Percentiles rank a stretch among this genome's conserved stretches.
Conservation (phyloP, 1,140 invertebrate genomes). For the Orchestia grillus region DNA sequence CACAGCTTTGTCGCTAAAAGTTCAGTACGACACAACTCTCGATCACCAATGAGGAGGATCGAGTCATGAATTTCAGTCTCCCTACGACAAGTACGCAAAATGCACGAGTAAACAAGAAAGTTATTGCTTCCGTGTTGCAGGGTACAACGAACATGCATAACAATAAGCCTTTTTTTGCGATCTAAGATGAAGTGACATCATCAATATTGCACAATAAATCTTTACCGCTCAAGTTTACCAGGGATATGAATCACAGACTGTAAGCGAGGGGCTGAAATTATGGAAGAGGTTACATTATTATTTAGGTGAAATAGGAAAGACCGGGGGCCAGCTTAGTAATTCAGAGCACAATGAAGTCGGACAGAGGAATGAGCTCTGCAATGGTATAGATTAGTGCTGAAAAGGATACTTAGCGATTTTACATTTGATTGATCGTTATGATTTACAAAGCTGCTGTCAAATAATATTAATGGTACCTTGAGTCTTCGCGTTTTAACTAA, state of each 20-base stretch:
- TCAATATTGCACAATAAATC: background rate
- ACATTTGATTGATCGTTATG: background rate
- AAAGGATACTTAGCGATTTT: background rate
- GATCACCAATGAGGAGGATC: background rate
- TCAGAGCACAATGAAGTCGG: background rate
- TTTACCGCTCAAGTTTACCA: background rate
- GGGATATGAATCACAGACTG: background rate
- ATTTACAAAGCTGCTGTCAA: background rate
- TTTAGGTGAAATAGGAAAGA: background rate
- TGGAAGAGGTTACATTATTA: background rate
- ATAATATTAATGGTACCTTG: too few species aligned
- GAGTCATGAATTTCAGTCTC: background rate
- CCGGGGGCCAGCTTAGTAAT: background rate
- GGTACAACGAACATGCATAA: background rate
- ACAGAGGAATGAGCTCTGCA: background rate
- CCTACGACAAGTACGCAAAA: background rate
- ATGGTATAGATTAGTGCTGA: too few species aligned
- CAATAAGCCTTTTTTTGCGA: background rate
- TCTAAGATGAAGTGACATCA: background rate
- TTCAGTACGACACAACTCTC: background rate
- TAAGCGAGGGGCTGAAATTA: background rate
- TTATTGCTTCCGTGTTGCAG: background rate
- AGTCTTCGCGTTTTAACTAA: too few species aligned
- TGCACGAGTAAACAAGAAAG: background rate
- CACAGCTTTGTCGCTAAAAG: background rate